Base-by-base conservation (phyloP, 1,140 invertebrate species). In the Listronotus bonariensis region DNA sequence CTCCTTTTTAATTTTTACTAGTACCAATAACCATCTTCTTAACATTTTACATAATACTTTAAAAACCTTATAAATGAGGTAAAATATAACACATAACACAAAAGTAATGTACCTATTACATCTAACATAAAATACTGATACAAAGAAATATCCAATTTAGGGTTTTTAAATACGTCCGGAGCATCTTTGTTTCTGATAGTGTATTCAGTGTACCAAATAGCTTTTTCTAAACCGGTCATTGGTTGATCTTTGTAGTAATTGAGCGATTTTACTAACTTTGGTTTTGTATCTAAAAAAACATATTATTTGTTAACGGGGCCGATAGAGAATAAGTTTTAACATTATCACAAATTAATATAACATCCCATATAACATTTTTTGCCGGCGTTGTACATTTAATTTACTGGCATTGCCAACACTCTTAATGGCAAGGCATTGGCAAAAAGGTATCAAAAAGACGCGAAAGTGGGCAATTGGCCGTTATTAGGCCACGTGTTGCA, bases 171-270 rank as follows among this genome's bases (percentile, higher is more conserved):
- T 52, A 82, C 80, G 0, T 68, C 55, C 8, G 80, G 81, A 15
- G 81, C 81, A 57, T 79, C 12, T 14, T 6, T 75, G 68, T 83
- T 78, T 32, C 81, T 73, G 10, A 83, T 40, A 14, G 79, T 75
- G 64, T 78, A 78, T 68, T 82, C 81, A 2, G 79, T 77, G 79
- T 79, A 81, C 77, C 79, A 82, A 45, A 80, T 67, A 18, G 77
- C 76, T 42, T 75, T 74, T 51, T 82, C 75, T 15, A 78, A 42
- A 1, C 67, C 62, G 1, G 53, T 58, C 58, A 69, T 54, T n/a
- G 75, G 74, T 55, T 73, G 52, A 62, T 77, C 75, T 41, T 10
- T 6, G 11, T n/a, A 55, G 12, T 18, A 60, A 18, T 17, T 20
- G 6, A 11, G 46, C 14, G 10, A n/a, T 38, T 55, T 14, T 48